Percentiles rank a stretch among this genome's conserved stretches.
These are phyloP conservation scores for Ceyx margarethae DNA, from an alignment of 2,113 vertebrate genomes.

Conservation along the genomic window DNA sequence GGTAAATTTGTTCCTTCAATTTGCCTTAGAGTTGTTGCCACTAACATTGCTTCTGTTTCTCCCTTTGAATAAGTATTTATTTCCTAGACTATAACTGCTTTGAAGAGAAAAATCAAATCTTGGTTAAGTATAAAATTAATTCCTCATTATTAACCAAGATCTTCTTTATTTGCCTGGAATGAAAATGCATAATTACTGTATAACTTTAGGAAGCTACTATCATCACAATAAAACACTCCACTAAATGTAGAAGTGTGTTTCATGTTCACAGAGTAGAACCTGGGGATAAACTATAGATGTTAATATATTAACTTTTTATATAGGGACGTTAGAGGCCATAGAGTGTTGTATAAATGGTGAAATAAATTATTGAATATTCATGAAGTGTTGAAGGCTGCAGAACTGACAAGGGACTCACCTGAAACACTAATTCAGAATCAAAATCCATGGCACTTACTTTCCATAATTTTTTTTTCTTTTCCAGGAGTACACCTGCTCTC, in stretches of 20 bases:
- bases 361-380: constrained; percentile 9
- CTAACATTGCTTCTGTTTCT: neutral
- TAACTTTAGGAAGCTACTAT: constrained; percentile 8
- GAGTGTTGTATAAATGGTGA: neutral
- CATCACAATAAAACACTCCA: neutral
- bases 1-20: constrained; percentile 13
- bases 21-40: neutral
- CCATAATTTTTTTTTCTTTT: constrained; percentile 63
- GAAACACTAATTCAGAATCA: constrained; percentile 34
- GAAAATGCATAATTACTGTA: neutral
- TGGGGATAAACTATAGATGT: neutral
- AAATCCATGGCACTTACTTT: constrained; percentile 37
- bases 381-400: neutral
- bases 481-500: neutral
- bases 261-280: neutral
- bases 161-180: neutral
- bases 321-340: neutral
- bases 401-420: neutral
- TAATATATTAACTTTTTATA: neutral
- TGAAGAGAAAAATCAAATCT: constrained; percentile 18
- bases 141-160: neutral
- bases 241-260: neutral
- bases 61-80: neutral
- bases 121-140: neutral
- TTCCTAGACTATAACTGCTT: neutral